Evolutionary conservation across 92 coral and sea anemone species (phyloP), one percentile per base, ranked within the genome.

Genomic region (Palythoa grandis): DNA sequence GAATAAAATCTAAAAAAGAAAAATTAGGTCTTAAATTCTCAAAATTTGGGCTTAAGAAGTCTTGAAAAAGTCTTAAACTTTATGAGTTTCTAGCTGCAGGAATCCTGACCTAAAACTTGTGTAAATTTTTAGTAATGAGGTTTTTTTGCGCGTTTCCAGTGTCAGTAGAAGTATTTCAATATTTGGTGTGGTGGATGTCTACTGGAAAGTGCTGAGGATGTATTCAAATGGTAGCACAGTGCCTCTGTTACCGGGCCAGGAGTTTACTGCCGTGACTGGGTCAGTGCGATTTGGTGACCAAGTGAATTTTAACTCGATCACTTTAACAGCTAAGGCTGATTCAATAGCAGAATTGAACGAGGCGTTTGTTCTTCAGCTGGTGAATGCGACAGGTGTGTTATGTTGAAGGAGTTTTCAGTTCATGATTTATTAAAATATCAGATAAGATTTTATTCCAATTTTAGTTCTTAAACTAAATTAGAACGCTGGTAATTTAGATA

Each of bases 301-400:
- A n/a, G 74, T 37, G 11, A 8, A 40, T 9, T 68, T 87, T 7
- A 74, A 87, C 40, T 48, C 43, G 53, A 91, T 97, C 25, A 83
- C 13, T 22, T 17, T 97, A 71, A 87, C 86, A 71, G 88, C 96
- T 7, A 39, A 54, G 10, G 16, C 90, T 40, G 99, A 97, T 69
- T 82, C 88, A 23, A 63, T 89, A 13, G 99, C 99, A 24, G 99
- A 97, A 83, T 78, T 91, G 73, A 91, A 91, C 69, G 99, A 97
- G 75, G 63, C 88, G 38, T 97, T 97, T 86, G 94, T 87, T 24
- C 88, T 97, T 35, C 86, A 74, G 56, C 93, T 97, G 63, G 68
- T 91, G 1, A 97, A 97, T 79, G 94, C 95, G n/a, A 95, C 98
- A 83, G 99, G 99, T 95, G 76, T 69, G 91, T 68, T 5, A 5